These are phyloP conservation scores for Campylomormyrus tamandua DNA, from an alignment of 2,113 vertebrate genomes.

Conservation along the genomic window DNA sequence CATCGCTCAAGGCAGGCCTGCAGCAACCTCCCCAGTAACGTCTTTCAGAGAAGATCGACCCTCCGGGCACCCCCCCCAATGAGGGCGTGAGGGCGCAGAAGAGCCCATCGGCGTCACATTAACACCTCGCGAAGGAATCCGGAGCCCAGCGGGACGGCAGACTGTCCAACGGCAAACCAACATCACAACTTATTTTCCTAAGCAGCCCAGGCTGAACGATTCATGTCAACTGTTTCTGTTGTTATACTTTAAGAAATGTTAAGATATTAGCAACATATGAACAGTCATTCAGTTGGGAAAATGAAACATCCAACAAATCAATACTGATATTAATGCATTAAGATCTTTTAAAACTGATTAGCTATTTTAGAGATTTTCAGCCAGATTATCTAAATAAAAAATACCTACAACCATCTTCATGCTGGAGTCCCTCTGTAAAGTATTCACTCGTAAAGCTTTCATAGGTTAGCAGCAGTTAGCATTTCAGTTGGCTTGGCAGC, in stretches of 20 bases:
- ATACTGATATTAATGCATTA: background rate
- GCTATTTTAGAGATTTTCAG: background rate
- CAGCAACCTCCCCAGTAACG: background rate
- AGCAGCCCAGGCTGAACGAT: background rate
- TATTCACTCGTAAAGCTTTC: background rate
- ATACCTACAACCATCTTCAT: background rate
- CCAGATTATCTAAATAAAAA: background rate
- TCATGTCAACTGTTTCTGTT: background rate
- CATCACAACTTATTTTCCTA: background rate
- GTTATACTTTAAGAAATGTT: background rate
- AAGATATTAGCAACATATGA: background rate
- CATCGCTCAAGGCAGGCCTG: background rate
- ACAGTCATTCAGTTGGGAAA: background rate
- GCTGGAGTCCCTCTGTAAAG: background rate
- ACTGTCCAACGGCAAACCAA: background rate
- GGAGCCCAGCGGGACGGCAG: background rate
- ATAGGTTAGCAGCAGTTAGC: background rate
- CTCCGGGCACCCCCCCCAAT: background rate
- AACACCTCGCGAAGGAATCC: background rate
- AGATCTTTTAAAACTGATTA: background rate
- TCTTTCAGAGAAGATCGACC: background rate
- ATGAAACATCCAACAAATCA: background rate
- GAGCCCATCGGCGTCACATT: background rate
- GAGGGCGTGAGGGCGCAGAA: background rate
- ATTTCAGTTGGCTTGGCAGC: background rate